Percentiles rank a stretch among this genome's conserved stretches.
Conservation (phyloP, 2,113 vertebrate species). For the Leucopsar rothschildi region DNA sequence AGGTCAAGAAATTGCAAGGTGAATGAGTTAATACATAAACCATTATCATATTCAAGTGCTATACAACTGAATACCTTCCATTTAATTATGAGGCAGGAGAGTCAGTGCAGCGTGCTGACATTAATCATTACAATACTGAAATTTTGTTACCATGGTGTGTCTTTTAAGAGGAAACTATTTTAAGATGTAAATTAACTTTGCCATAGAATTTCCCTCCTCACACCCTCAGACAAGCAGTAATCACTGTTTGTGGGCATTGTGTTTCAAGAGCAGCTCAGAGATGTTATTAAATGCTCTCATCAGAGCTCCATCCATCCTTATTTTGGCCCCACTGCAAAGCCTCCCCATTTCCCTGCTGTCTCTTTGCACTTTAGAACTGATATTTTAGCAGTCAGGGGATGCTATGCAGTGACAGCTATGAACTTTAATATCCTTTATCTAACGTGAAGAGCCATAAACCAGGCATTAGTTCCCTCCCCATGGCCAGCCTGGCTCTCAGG, state of each 20-base stretch:
- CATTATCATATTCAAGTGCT: not conserved
- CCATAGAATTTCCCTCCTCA: not conserved
- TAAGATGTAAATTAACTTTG: constrained; percentile 37
- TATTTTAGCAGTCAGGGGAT: not conserved
- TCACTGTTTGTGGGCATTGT: constrained; percentile 27
- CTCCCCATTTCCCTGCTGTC: not conserved
- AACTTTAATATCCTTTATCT: not conserved
- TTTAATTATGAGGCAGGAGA: constrained; percentile 48
- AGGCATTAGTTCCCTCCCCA: not conserved
- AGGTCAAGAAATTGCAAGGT: constrained; percentile 32
- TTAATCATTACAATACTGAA: constrained; percentile 30
- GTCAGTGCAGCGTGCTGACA: constrained; percentile 1
- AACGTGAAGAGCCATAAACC: not conserved
- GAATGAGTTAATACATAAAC: constrained; percentile 30
- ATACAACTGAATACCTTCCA: not conserved
- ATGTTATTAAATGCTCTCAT: not conserved
- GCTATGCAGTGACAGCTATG: not conserved
- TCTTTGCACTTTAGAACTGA: not conserved
- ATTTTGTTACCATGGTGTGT: constrained; percentile 4
- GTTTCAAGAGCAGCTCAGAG: not conserved
- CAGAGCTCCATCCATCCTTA: not conserved
- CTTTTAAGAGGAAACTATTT: constrained; percentile 33
- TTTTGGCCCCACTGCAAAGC: not conserved
- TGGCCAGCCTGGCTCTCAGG: not conserved
- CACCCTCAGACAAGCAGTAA: not conserved